A percentile compares a stretch with the other conserved stretches of the same genome.
Conservation (phyloP, 2,113 vertebrate genomes). For the Todiramphus chloris region DNA sequence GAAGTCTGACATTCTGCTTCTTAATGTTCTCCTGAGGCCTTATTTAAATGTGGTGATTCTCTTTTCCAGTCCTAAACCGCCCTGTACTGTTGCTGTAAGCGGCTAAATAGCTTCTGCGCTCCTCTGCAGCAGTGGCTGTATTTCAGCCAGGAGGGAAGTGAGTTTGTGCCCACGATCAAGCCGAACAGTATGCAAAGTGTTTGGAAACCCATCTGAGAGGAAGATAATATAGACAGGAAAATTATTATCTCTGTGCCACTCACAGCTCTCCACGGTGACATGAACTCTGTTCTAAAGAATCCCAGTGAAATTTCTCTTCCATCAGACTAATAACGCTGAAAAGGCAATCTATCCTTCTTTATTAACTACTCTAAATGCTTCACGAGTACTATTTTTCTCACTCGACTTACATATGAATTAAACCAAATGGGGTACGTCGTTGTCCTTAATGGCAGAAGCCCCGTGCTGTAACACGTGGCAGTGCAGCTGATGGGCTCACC, state of each 20-base stretch:
- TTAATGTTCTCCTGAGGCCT: neutral
- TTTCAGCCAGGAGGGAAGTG: neutral
- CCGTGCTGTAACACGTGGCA: neutral
- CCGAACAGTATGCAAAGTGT: constrained; percentile 12
- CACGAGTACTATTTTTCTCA: constrained; percentile 20
- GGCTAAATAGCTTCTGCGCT: neutral
- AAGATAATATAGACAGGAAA: constrained; percentile 43
- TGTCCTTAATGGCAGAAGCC: constrained; percentile 32
- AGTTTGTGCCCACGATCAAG: neutral
- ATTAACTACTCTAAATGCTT: constrained; percentile 51
- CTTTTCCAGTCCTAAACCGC: neutral
- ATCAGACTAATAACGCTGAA: constrained; percentile 49
- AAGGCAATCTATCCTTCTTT: constrained; percentile 61
- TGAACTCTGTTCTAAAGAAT: constrained; percentile 30
- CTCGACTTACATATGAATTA: constrained; percentile 44
- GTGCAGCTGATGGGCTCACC: constrained; percentile 18
- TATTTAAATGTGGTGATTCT: neutral
- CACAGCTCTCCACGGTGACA: constrained; percentile 37
- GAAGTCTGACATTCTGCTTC: neutral
- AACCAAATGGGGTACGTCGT: constrained; percentile 20
- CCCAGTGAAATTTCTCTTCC: constrained; percentile 49
- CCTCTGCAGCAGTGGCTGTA: neutral
- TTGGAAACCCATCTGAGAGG: constrained; percentile 36
- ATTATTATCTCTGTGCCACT: constrained; percentile 50
- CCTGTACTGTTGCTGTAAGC: neutral